phyloP scores from a whole-genome alignment of 2,113 vertebrate species.

The Lagopus leucura region DNA sequence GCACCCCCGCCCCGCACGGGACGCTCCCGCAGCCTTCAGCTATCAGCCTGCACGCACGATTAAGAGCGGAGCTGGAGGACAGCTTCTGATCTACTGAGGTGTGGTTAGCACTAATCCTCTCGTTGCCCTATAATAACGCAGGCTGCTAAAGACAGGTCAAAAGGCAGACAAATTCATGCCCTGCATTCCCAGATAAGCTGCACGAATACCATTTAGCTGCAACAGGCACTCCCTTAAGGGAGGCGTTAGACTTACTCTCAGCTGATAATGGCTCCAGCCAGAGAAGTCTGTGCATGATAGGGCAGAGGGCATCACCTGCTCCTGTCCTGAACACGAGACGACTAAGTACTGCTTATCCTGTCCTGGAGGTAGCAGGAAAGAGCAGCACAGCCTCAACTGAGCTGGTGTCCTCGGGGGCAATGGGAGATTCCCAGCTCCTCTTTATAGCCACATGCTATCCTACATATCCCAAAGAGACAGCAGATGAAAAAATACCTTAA shows the following conservation, averaged over 20 bases:
- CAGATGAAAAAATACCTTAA: background rate
- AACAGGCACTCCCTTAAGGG: background rate
- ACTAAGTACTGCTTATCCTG: background rate
- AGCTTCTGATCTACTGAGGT: background rate
- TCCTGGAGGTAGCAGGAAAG: background rate
- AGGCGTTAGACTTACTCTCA: background rate
- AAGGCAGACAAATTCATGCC: background rate
- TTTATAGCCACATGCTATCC: background rate
- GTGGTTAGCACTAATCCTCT: background rate
- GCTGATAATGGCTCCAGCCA: background rate
- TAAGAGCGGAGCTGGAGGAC: background rate
- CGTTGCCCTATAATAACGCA: background rate
- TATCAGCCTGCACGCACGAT: background rate
- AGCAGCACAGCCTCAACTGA: background rate
- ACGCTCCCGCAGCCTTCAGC: background rate
- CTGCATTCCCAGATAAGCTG: background rate
- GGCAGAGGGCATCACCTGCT: background rate
- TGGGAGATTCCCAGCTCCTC: background rate
- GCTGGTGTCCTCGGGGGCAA: background rate
- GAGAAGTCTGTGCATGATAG: background rate
- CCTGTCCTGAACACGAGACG: background rate
- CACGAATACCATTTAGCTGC: background rate
- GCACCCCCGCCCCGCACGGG: background rate
- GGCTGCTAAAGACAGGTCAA: background rate
- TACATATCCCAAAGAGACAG: background rate